Base-by-base conservation (phyloP, 30 jellyfish, hydroid and myxozoan species). In the Thelohanellus kitauei region DNA sequence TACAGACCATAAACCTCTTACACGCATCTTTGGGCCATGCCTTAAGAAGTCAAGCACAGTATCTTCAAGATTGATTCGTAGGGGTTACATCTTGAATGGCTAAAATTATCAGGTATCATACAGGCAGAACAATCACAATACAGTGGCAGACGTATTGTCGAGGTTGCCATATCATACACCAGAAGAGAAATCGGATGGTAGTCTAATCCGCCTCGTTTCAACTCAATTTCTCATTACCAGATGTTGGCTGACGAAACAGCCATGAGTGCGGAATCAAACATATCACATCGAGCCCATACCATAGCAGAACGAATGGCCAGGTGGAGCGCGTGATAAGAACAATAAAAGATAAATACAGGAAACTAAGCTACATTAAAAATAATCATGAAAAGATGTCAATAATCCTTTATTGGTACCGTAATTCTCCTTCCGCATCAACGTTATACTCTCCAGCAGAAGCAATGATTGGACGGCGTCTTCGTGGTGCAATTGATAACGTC, bases 1-100 rank as follows among this genome's bases (percentile, higher is more conserved):
- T 17, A 61, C 66, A 25, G 67, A 61, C 44, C 68, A 53, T 18
- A 25, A 53, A 29, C 56, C 85, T 5, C 27, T 61, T 17, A 22
- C 41, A 4, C n/a, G 52, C 14, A 2, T 56, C 20, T 48, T 51
- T 33, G 64, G 58, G 9, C 31, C 75, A 40, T 17, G 25, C 30
- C n/a, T 57, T 12, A 78, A 41, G 23, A 21, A 51, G 18, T 59
- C 83, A 32, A 20, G 53, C 17, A 25, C 48, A 22, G 83, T 66
- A 9, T 58, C 83, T 13, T 47, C 51, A 18, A 20, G 59, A 14
- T 18, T 62, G 58, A 41, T 15, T 18, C 45, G 59, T 4, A 52
- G 85, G 67, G 68, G 53, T 13, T 19, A 44, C 4, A 27, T 34
- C 23, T 52, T 52, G 2, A 31, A 40, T 0, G 54, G 51, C 2